Conservation (phyloP, 1,140 invertebrate species). For the Dysdera silvatica region DNA sequence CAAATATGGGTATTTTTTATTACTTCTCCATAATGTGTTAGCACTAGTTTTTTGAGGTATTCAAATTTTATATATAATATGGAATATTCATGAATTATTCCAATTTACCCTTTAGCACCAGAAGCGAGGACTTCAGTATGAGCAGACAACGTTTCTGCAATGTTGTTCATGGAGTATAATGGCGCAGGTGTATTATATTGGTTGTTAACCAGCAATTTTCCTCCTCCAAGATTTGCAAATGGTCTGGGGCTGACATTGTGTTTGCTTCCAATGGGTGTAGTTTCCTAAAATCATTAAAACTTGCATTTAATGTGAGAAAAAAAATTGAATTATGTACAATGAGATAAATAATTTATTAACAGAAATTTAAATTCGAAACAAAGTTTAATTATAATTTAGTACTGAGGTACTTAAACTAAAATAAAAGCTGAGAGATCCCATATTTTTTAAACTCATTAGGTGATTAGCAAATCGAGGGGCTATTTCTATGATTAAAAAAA, state of each 20-base stretch:
- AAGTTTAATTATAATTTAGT: neutral
- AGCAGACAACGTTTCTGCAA: conserved; percentile 86
- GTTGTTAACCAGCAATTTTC: conserved; percentile 75
- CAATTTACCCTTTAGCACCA: conserved; percentile 77
- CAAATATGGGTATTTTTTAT: too few species aligned
- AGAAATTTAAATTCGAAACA: neutral
- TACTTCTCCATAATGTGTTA: too few species aligned
- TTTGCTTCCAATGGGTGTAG: conserved; percentile 60
- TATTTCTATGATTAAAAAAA: too few species aligned
- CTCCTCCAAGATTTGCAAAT: conserved; percentile 47
- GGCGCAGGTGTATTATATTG: conserved; percentile 93
- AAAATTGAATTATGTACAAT: neutral
- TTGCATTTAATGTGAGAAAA: neutral
- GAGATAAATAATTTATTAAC: neutral
- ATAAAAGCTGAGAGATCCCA: too few species aligned
- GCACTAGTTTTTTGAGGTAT: too few species aligned
- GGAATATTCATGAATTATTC: too few species aligned
- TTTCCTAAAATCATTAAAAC: conserved; percentile 12
- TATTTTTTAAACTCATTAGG: too few species aligned
- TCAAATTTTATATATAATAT: too few species aligned
- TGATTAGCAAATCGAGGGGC: too few species aligned
- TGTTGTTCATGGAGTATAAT: conserved; percentile 90
- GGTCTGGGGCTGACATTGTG: conserved; percentile 81
- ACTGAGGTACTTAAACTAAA: too few species aligned
- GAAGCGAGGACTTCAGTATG: conserved; percentile 87